Evolutionary conservation across 1,140 invertebrate species (phyloP).

Genomic region (Trialeurodes vaporariorum): DNA sequence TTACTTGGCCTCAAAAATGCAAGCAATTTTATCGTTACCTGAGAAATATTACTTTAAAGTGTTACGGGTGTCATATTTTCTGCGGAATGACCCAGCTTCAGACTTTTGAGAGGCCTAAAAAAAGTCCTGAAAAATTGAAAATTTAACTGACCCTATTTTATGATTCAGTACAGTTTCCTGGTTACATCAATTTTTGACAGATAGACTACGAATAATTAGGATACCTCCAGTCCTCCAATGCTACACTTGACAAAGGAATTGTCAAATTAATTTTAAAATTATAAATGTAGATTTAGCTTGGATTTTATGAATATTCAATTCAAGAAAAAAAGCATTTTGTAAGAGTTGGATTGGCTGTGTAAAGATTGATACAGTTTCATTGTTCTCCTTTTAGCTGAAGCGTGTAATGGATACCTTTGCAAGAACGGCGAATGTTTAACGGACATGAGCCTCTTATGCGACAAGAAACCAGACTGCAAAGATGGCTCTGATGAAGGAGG

Average conservation of each 20-base stretch:
- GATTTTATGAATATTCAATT: neutral
- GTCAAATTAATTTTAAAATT: neutral
- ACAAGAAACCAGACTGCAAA: constrained; percentile 22
- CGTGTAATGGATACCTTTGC: constrained; percentile 33
- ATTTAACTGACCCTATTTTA: neutral
- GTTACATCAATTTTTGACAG: neutral
- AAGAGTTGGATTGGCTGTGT: neutral
- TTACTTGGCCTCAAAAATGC: constrained; percentile 8
- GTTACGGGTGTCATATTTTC: too few species aligned
- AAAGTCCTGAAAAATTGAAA: neutral
- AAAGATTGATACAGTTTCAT: neutral
- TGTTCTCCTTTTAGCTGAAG: constrained; percentile 2
- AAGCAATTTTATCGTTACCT: constrained; percentile 13
- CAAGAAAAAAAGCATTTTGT: neutral
- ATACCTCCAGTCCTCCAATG: neutral
- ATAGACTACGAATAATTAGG: neutral
- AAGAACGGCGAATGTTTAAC: constrained; percentile 35
- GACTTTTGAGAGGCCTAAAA: constrained; percentile 9
- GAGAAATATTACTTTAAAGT: constrained; percentile 1
- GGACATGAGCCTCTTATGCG: constrained; percentile 19
- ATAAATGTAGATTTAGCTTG: neutral
- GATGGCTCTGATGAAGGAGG: constrained; percentile 26
- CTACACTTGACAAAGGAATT: neutral
- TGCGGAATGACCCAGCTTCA: neutral
- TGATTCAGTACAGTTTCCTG: neutral